Percentiles rank a stretch among this genome's conserved stretches.
Conservation (phyloP, 2,888 invertebrate species). For the Achlya flavicornis region DNA sequence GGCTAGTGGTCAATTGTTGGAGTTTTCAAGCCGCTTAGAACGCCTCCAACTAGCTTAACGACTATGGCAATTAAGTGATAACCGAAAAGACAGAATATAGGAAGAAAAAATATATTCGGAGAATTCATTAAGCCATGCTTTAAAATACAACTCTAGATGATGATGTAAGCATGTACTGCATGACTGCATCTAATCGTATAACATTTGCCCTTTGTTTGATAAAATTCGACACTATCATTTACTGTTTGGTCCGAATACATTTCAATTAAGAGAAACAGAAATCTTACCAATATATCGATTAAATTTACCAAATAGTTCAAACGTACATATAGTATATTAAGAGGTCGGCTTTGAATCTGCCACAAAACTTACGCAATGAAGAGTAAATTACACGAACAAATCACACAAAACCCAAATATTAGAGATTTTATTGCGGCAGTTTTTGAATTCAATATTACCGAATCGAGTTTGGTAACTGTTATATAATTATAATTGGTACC, state of each 20-base stretch:
- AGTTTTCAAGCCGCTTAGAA: too few species aligned
- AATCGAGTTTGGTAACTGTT: background rate
- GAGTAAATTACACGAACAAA: conserved; percentile 5
- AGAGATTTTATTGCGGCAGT: background rate
- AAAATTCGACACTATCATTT: too few species aligned
- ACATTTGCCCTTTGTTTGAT: too few species aligned
- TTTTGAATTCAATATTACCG: background rate
- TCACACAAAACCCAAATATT: conserved; percentile 7
- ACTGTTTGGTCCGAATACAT: background rate
- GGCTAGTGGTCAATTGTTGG: too few species aligned
- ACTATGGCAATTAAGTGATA: too few species aligned
- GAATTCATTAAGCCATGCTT: too few species aligned
- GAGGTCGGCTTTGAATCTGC: background rate
- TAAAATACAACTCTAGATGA: too few species aligned
- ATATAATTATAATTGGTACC: background rate
- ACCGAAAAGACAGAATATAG: too few species aligned
- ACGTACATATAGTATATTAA: background rate
- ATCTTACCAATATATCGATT: background rate
- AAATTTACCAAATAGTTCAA: background rate
- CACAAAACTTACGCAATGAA: conserved; percentile 7
- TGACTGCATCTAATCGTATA: too few species aligned
- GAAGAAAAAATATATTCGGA: too few species aligned
- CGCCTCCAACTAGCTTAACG: too few species aligned
- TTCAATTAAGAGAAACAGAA: background rate
- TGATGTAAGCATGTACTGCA: too few species aligned